Evolutionary conservation across 1,140 invertebrate genomes (phyloP), one percentile per base, ranked within the genome.

Genomic region (Bactericera cockerelli): DNA sequence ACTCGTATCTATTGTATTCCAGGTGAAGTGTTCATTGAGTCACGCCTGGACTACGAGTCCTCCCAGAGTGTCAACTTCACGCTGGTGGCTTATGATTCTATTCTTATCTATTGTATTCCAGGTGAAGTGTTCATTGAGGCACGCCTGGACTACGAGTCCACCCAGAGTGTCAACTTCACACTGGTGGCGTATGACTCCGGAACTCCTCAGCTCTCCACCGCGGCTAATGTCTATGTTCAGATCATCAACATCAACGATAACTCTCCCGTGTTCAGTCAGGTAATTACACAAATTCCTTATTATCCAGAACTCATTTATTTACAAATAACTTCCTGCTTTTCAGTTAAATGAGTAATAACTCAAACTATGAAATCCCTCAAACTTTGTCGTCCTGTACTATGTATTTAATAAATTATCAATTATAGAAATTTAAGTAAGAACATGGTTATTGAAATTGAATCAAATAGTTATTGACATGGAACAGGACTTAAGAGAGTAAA

Each of bases 211-310:
- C 72, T 86, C 42, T 83, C 82, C 6, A 79, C 87, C 0, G 77
- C 80, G 0, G 86, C 88, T 0, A 75, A 78, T 14, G 80, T 96
- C 2, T 78, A 74, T 6, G 83, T 93, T 0, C 80, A 82, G 36
- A 78, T 95, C 13, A 76, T 83, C 21, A 93, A 93, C 67, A 78
- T 90, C 0, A 95, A 95, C 66, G 90, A 94, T 67, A 86, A 89
- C 65, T 79, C 82, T 69, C 91, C 91, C 0, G 74, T 79, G 36
- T 95, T 93, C 67, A 74, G 76, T 14, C 70, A 77, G 56, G 71
- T 71, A 65, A 60, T 21, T 58, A 19, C 31, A 13, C 16, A 25
- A n/a, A 56, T 36, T 26, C 25, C 13, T 62, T 3, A 55, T 11
- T 25, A n/a, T n/a, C n/a, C n/a, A n/a, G n/a, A n/a, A n/a, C n/a